Base-by-base conservation (phyloP, 1,140 invertebrate species). In the Orius insidiosus region DNA sequence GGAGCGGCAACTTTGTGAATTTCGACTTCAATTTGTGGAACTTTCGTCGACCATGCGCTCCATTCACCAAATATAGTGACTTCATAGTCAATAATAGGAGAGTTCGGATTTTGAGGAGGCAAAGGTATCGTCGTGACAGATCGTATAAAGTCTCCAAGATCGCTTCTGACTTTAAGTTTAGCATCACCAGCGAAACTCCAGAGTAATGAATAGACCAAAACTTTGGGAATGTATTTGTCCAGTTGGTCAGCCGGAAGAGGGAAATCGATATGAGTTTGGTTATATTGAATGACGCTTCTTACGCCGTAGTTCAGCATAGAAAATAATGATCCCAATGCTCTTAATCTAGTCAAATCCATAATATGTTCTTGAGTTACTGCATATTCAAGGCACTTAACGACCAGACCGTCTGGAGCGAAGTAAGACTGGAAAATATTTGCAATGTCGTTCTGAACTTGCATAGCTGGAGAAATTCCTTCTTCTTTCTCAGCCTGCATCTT, bases 131-230 rank as follows among this genome's bases (percentile, higher is more conserved):
- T 98, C 1, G 93, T 97, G 8, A 93, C 83, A 13, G 85, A 86
- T 51, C 93, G 72, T 50, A 98, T 81, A 61, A 94, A 99, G 59
- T 98, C 90, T 3, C 94, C 90, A 36, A 99, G 65, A 62, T 97
- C 89, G 41, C 87, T 81, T 46, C 82, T 59, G 24, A 89, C 83
- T 69, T 97, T 98, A 3, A 98, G 68, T 65, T 94, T 95, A 8
- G 90, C 89, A 68, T 99, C 96, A 35, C 96, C 96, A 48, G 90
- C 79, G 59, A 99, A 97, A 48, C 93, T 93, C 96, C 96, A 99
- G 5, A 99, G 63, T 10, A 98, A 62, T 0, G 85, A 82, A 63
- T 95, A 93, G 0, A 97, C 72, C 18, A 98, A 66, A 46, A 45
- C 85, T 61, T 94, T 95, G 1, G 87, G 83, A 53, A 98, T 84